Conservation (phyloP, 2,888 invertebrate genomes). For the Dyspetes luteomarginatus region DNA sequence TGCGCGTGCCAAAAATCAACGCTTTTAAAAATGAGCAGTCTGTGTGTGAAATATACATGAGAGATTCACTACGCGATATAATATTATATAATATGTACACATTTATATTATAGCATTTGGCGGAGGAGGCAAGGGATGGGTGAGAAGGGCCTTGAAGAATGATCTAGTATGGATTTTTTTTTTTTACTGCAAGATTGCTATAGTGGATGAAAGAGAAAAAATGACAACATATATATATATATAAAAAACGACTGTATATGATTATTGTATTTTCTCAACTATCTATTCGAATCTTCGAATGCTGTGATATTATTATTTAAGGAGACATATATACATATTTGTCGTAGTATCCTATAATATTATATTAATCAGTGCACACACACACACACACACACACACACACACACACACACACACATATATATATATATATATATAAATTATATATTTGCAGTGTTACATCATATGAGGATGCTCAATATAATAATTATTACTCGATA, state of each 20-base stretch:
- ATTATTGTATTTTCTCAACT: conserved; percentile 29
- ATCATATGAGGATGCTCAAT: conserved; percentile 49
- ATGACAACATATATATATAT: conserved; percentile 13
- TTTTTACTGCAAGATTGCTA: conserved; percentile 48
- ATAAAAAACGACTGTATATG: conserved; percentile 19
- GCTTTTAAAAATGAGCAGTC: not conserved
- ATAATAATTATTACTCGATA: conserved; percentile 37
- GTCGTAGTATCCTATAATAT: conserved; percentile 8
- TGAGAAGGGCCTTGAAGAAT: not conserved
- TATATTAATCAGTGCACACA: conserved; percentile 13
- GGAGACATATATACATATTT: conserved; percentile 24
- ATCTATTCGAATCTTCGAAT: conserved; percentile 50
- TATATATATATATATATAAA: conserved; percentile 3
- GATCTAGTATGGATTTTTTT: conserved; percentile 32
- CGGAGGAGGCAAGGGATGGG: too few relatives aligned
- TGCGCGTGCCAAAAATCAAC: conserved; percentile 35
- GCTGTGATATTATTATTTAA: conserved; percentile 68
- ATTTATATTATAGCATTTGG: conserved; percentile 1
- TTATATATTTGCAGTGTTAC: conserved; percentile 33
- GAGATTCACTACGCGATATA: not conserved
- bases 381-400: conserved; percentile 19
- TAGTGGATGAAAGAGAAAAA: conserved; percentile 5
- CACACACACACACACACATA: not conserved
- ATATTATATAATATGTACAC: not conserved
- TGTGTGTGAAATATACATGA: not conserved